phyloP scores from a whole-genome alignment of 2,797 vertebrate genomes.

The Bovichtus variegatus region DNA sequence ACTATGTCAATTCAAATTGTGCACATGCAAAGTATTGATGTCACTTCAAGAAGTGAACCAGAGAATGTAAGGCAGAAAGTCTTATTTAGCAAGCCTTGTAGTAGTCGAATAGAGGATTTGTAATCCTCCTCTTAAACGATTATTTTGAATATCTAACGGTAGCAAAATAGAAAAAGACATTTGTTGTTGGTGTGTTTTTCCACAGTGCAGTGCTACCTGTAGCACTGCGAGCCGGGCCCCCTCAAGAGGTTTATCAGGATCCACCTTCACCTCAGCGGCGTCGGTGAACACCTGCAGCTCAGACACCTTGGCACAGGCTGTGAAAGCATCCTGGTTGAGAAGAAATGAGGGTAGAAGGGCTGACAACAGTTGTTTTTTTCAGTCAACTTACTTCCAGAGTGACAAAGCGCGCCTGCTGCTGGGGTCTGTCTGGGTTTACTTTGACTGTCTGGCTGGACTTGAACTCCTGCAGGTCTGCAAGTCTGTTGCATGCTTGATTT shows the following conservation, averaged over 20 bases:
- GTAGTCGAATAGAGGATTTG: not conserved
- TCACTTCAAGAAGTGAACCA: not conserved
- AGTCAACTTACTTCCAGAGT: conserved; percentile 89
- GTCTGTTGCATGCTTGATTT: conserved; percentile 79
- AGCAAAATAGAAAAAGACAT: not conserved
- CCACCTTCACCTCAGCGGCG: conserved; percentile 91
- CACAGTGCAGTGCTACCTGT: conserved; percentile 86
- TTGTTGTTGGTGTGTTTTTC: not conserved
- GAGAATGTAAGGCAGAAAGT: not conserved
- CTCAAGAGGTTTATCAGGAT: conserved; percentile 96
- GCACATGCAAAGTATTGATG: not conserved
- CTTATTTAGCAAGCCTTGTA: not conserved
- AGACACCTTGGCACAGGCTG: conserved; percentile 84
- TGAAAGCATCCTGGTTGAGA: conserved; percentile 86
- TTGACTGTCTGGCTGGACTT: conserved; percentile 87
- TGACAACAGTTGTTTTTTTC: not conserved
- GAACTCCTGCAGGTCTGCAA: conserved; percentile 87
- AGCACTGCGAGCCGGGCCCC: conserved; percentile 89
- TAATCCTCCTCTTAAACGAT: not conserved
- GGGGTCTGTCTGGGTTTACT: conserved; percentile 92
- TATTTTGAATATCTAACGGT: not conserved
- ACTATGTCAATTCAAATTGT: not conserved
- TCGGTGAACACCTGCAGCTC: conserved; percentile 86
- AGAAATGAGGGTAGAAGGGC: conserved; percentile 31
- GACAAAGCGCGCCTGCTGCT: conserved; percentile 89